Conservation (phyloP, 1,140 invertebrate species). For the Marisa cornuarietis region DNA sequence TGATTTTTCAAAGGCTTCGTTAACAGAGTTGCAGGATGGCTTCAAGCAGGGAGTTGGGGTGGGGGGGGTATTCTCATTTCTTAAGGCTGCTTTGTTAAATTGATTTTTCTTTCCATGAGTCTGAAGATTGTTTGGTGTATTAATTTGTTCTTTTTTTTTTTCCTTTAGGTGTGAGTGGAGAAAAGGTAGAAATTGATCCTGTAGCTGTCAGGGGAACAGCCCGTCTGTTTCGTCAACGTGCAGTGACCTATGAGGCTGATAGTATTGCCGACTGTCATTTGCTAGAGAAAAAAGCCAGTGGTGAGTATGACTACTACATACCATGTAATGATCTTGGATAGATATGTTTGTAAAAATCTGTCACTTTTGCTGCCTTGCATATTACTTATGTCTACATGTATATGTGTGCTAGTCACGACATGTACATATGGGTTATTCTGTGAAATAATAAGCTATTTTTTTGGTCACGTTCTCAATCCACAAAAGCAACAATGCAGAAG, state of each 20-base stretch:
- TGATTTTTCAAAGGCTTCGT: too few species aligned
- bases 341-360: not conserved
- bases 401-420: not conserved
- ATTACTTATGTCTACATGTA: not conserved
- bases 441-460: not conserved
- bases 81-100: too few species aligned
- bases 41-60: too few species aligned
- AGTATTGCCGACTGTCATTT: slow-evolving; percentile 86
- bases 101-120: too few species aligned
- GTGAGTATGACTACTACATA: slow-evolving; percentile 26
- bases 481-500: not conserved
- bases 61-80: too few species aligned
- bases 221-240: slow-evolving; percentile 74
- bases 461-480: not conserved
- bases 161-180: slow-evolving; percentile 79
- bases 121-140: not conserved
- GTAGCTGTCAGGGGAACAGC: slow-evolving; percentile 73
- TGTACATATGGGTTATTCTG: not conserved
- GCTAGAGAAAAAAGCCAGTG: slow-evolving; percentile 69
- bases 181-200: slow-evolving; percentile 91
- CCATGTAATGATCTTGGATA: too few species aligned
- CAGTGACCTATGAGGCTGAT: slow-evolving; percentile 84
- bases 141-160: slow-evolving; percentile 3
- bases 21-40: too few species aligned
- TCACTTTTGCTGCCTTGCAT: not conserved